phyloP scores from a whole-genome alignment of 1,140 invertebrate species.

The Tribolium madens region DNA sequence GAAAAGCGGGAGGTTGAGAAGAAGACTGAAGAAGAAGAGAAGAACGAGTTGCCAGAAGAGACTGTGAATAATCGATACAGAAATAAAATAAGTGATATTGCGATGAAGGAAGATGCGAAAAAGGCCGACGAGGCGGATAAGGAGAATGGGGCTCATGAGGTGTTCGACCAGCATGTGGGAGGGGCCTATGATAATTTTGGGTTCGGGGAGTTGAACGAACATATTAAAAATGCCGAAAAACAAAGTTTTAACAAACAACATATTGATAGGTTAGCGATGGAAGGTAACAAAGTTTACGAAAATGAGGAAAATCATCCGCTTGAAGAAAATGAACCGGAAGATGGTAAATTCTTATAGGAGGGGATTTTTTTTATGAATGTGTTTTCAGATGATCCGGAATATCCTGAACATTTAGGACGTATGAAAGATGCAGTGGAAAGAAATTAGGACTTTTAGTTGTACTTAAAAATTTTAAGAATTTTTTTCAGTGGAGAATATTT shows the following conservation, averaged over 20 bases:
- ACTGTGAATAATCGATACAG: slow-evolving; percentile 51
- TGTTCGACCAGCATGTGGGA: slow-evolving; percentile 51
- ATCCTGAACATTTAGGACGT: slow-evolving; percentile 1
- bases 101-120: slow-evolving; percentile 9
- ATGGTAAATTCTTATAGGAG: background rate
- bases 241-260: slow-evolving; percentile 23
- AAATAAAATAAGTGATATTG: slow-evolving; percentile 47
- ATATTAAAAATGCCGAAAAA: background rate
- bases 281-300: slow-evolving; percentile 9
- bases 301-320: slow-evolving; percentile 3
- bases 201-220: background rate
- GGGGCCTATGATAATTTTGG: slow-evolving; percentile 20
- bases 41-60: slow-evolving; percentile 53
- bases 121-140: slow-evolving; percentile 57
- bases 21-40: slow-evolving; percentile 47
- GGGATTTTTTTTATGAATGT: background rate
- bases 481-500: slow-evolving; percentile 8
- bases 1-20: slow-evolving; percentile 51
- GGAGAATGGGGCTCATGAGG: slow-evolving; percentile 61
- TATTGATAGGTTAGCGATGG: slow-evolving; percentile 4
- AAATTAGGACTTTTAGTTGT: slow-evolving; percentile 25
- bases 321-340: slow-evolving; percentile 35
- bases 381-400: slow-evolving; percentile 29
- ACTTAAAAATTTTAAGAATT: slow-evolving; percentile 12
- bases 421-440: slow-evolving; percentile 20